Evolutionary conservation across 2,888 invertebrate species (phyloP).

Genomic region (Ditylenchus weischeri): DNA sequence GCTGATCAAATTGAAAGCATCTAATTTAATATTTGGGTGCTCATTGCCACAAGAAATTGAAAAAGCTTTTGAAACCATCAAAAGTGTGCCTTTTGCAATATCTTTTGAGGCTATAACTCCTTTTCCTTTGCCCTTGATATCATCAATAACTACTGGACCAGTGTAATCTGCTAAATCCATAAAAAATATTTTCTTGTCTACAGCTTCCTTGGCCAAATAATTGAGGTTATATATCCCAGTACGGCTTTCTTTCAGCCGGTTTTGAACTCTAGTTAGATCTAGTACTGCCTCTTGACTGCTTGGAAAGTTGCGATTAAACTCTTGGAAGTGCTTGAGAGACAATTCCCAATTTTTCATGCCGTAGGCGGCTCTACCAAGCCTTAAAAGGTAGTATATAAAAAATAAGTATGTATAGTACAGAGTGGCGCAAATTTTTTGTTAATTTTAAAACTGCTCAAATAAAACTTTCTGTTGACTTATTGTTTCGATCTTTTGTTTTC

Average conservation of each 20-base stretch:
- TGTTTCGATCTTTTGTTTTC: too few relatives aligned
- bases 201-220: not conserved
- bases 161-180: constrained; percentile 7
- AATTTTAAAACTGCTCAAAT: too few relatives aligned
- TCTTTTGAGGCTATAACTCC: constrained; percentile 8
- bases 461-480: too few relatives aligned
- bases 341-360: constrained; percentile 13
- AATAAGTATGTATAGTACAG: too few relatives aligned
- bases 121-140: constrained; percentile 11
- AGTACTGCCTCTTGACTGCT: not conserved
- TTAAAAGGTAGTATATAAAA: constrained; percentile 1
- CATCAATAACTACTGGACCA: constrained; percentile 3
- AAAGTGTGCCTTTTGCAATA: constrained; percentile 9
- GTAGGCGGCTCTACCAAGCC: constrained; percentile 15
- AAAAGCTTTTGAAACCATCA: constrained; percentile 11
- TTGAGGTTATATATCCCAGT: not conserved
- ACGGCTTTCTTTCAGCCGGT: not conserved
- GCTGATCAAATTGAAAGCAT: not conserved
- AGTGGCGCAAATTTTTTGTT: too few relatives aligned
- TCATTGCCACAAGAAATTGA: not conserved
- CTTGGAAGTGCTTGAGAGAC: constrained; percentile 4
- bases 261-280: constrained; percentile 8
- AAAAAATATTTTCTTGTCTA: not conserved
- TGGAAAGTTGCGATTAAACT: constrained; percentile 3
- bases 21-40: not conserved